These are phyloP conservation scores for Aporophyla nigra DNA, from an alignment of 2,888 invertebrate genomes.

Conservation along the genomic window DNA sequence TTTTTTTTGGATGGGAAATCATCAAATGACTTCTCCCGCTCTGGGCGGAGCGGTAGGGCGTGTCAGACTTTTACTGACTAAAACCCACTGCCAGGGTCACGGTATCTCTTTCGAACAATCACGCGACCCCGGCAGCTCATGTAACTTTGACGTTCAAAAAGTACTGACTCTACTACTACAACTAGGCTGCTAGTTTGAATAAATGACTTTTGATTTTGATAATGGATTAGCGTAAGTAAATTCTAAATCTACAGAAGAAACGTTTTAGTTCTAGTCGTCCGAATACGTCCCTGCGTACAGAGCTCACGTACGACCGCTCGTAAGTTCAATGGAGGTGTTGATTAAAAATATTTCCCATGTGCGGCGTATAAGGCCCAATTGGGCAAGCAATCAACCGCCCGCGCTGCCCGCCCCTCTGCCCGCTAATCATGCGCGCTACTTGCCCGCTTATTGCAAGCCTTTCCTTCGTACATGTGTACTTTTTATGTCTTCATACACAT, in stretches of 20 bases:
- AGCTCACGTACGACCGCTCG: conserved; percentile 91
- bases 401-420: conserved; percentile 71
- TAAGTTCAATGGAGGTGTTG: conserved; percentile 92
- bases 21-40: no score
- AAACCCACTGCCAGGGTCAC: no score
- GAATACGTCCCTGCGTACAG: conserved; percentile 82
- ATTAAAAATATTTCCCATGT: conserved; percentile 92
- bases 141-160: no score
- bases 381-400: conserved; percentile 90
- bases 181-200: no score
- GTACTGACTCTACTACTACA: no score
- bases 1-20: no score
- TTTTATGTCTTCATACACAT: conserved; percentile 60
- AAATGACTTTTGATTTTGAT: no score
- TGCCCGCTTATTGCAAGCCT: conserved; percentile 69
- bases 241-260: conserved; percentile 38
- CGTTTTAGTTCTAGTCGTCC: conserved; percentile 53
- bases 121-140: no score
- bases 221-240: neutral
- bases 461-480: conserved; percentile 61
- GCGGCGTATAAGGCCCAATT: conserved; percentile 91
- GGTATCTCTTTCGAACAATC: no score
- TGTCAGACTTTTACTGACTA: no score
- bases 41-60: no score
- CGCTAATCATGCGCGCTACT: conserved; percentile 85